Evolutionary conservation across 2,797 vertebrate species (phyloP).

Genomic region (Acropternis orthonyx): DNA sequence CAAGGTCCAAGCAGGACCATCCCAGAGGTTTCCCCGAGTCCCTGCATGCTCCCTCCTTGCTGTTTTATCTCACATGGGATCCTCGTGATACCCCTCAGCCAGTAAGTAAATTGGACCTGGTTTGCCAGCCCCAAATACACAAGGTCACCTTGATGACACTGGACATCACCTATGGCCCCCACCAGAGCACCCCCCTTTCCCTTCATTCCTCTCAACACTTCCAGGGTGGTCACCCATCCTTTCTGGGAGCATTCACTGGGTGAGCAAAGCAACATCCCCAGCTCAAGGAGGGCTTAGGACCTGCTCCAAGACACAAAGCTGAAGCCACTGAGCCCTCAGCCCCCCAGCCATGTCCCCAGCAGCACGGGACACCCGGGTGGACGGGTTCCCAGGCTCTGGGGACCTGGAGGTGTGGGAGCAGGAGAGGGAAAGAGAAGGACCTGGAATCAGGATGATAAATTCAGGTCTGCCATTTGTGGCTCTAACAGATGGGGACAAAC

Average conservation of each 20-base stretch:
- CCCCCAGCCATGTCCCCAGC: not conserved
- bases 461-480: not conserved
- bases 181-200: not conserved
- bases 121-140: not conserved
- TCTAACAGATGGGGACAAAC: not conserved
- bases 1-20: not conserved
- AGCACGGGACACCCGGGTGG: fast-evolving
- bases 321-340: not conserved
- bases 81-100: not conserved
- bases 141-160: not conserved
- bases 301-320: not conserved
- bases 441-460: not conserved
- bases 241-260: fast-evolving
- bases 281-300: not conserved
- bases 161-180: fast-evolving
- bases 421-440: not conserved
- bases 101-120: not conserved
- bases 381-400: not conserved
- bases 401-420: not conserved
- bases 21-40: fast-evolving
- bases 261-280: not conserved
- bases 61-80: fast-evolving
- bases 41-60: fast-evolving
- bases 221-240: not conserved
- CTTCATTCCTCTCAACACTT: not conserved